Evolutionary conservation across 2,797 vertebrate species (phyloP), one percentile per base, ranked within the genome.

Genomic region (Hippoglossus hippoglossus): DNA sequence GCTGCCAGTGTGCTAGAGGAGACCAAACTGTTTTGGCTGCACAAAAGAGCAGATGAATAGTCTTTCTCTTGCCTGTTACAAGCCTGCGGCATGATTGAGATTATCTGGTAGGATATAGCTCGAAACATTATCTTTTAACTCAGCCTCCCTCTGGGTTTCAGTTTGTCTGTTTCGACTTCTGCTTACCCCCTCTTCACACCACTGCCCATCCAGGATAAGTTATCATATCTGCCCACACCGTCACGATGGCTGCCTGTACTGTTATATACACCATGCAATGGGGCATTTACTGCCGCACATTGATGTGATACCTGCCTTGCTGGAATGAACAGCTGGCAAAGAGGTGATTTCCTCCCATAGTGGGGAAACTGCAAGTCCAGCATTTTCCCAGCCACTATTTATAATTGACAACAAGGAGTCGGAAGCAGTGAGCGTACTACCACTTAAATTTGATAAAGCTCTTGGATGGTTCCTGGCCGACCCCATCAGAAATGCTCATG

Each of bases 291-390:
- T 53, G 56, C 63, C 0, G 1, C 47, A 63, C 73, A 67, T 68
- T n/a, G 52, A 81, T 83, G 69, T 5, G 44, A 47, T 51, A 68
- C 63, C 81, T 79, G 60, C 31, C 59, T 52, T 25, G 44, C 67
- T 86, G 74, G 71, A 85, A 83, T 64, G 56, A 84, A 71, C 73
- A 83, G 75, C 79, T 82, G 87, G 80, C 78, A 75, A 71, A 77
- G 59, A 61, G 41, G 50, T 55, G 28, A 84, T 84, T 89, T 82
- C 77, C 58, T 78, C 15, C 34, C 64, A 71, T 54, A 49, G 62
- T 51, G 64, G 44, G 61, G 19, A 86, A 90, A 87, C 25, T 89
- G 87, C 89, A 86, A 70, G 60, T 66, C 49, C 41, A 80, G 86
- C 89, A 85, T 54, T 87, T 88, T 80, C 46, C 50, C 39, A 73